Evolutionary conservation across 2,797 vertebrate species (phyloP), one percentile per base, ranked within the genome.

Genomic region (Momotus momota): DNA sequence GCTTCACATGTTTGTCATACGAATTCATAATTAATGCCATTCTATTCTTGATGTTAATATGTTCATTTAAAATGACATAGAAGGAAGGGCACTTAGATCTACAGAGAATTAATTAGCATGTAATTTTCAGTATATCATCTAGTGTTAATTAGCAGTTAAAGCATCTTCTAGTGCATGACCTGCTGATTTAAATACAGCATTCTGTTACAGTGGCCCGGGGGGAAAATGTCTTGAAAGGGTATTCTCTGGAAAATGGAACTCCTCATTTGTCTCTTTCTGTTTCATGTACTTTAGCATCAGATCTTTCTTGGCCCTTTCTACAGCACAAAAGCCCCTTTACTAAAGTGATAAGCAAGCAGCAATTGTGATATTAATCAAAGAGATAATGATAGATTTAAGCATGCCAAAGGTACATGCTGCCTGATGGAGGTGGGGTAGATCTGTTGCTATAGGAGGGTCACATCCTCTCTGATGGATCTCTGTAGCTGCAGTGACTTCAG

Each of bases 61-160:
- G 92, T 83, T 97, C 95, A 62, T 91, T 93, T 81, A 79, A 97
- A 97, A 93, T 92, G 66, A 93, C 90, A 95, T 52, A 91, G 91
- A 95, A 96, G 75, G 94, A 97, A 97, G 84, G 94, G 85, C 82
- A 88, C 86, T 96, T 87, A 64, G 72, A 81, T 75, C 88, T 94
- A 92, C 65, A 81, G 96, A 96, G 94, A 97, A 97, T 97, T 97
- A 97, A 98, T 98, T 97, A 97, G 95, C 77, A 95, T 97, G 96
- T 92, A 95, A 97, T 96, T 97, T 93, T 96, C 93, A 93, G 79
- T 92, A 93, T 96, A 97, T 96, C 87, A 95, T 97, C 82, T 48
- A 93, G 82, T 93, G 94, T 96, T 97, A 98, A 98, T 97, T 97
- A 98, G 92, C 81, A 97, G 94, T 97, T 96, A 96, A 97, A 88